Conservation (phyloP, 2,888 invertebrate species). For the Oegoconia quadripuncta region DNA sequence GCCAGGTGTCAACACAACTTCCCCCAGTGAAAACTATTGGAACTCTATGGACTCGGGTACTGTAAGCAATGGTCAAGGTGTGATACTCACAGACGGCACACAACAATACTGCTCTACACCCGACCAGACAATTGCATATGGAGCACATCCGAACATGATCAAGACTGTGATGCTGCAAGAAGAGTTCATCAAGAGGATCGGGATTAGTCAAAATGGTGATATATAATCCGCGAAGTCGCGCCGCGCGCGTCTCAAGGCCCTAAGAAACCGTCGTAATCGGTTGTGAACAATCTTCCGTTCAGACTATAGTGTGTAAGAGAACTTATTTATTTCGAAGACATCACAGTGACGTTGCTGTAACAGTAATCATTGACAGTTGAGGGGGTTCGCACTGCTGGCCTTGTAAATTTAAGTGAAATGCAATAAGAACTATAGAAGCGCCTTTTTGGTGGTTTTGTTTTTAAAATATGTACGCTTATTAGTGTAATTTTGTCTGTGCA, state of each 20-base stretch:
- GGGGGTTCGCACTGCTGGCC: slow-evolving; percentile 34
- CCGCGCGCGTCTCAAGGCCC: slow-evolving; percentile 73
- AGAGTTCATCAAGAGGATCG: slow-evolving; percentile 75
- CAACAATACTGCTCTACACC: slow-evolving; percentile 66
- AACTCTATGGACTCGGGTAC: slow-evolving; percentile 86
- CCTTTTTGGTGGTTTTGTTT: slow-evolving; percentile 47
- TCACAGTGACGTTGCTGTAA: slow-evolving; percentile 70
- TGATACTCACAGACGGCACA: slow-evolving; percentile 60
- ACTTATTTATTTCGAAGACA: slow-evolving; percentile 73
- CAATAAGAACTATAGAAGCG: slow-evolving; percentile 36
- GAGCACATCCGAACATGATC: slow-evolving; percentile 68
- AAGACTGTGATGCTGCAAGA: slow-evolving; percentile 77
- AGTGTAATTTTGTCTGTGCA: too few relatives aligned
- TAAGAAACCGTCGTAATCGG: slow-evolving; percentile 73
- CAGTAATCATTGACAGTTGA: slow-evolving; percentile 18
- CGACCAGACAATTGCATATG: slow-evolving; percentile 58
- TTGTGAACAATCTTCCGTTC: slow-evolving; percentile 74
- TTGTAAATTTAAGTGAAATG: slow-evolving; percentile 48
- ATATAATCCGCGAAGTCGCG: slow-evolving; percentile 74
- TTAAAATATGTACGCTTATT: slow-evolving; percentile 53
- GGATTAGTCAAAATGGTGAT: slow-evolving; percentile 76
- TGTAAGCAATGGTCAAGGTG: slow-evolving; percentile 64
- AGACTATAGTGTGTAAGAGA: slow-evolving; percentile 72
- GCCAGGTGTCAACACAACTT: slow-evolving; percentile 92
- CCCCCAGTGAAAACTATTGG: slow-evolving; percentile 97